A percentile compares a stretch with the other conserved stretches of the same genome.
These are phyloP conservation scores for Caenorhabditis uteleia DNA, from an alignment of 2,888 invertebrate genomes.

Conservation along the genomic window DNA sequence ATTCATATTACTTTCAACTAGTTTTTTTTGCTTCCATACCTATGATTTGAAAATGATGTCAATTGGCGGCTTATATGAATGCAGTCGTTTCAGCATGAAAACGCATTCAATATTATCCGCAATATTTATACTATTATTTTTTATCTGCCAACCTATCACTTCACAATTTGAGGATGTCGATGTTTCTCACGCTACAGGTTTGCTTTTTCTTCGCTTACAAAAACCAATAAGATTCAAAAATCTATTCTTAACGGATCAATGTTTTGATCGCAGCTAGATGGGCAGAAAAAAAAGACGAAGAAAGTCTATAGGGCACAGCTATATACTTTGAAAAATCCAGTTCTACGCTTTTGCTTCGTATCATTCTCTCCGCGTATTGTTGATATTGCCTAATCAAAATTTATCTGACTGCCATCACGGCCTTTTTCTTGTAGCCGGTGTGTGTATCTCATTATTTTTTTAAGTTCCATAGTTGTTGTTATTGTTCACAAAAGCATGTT, in stretches of 20 bases:
- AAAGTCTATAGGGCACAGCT: neutral
- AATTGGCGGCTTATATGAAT: no score
- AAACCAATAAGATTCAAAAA: neutral
- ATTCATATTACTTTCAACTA: no score
- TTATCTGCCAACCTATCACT: constrained; percentile 20
- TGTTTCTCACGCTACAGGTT: constrained; percentile 28
- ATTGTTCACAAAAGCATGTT: no score
- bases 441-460: no score
- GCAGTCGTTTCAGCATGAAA: no score
- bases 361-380: constrained; percentile 28
- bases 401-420: constrained; percentile 16
- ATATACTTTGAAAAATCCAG: neutral
- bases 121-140: constrained; percentile 19
- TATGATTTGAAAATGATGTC: no score
- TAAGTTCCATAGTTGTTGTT: no score
- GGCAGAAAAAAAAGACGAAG: neutral
- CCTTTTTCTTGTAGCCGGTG: no score
- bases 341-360: no score
- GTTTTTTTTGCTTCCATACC: no score
- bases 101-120: constrained; percentile 16
- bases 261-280: neutral
- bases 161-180: constrained; percentile 25
- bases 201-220: neutral
- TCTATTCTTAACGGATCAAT: neutral
- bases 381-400: constrained; percentile 37